These are phyloP conservation scores for Circaetus cinerascens DNA, from an alignment of 2,113 vertebrate species.

Conservation along the genomic window DNA sequence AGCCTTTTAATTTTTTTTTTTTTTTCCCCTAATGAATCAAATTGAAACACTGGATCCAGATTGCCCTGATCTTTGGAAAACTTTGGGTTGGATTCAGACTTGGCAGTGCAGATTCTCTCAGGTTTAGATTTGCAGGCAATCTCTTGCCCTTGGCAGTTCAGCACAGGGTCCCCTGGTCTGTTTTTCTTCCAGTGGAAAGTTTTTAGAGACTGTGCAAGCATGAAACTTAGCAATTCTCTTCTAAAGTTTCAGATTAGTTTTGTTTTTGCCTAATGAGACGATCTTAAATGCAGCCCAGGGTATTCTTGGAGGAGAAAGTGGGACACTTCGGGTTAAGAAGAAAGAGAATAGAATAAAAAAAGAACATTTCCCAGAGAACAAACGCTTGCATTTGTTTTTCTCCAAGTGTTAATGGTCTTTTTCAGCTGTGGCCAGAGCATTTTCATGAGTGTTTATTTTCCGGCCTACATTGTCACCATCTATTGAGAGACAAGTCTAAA, in stretches of 20 bases:
- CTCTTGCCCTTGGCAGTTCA: not conserved
- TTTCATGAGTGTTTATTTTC: constrained; percentile 24
- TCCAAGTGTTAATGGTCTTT: constrained; percentile 53
- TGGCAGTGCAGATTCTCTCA: not conserved
- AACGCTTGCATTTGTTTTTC: constrained; percentile 20
- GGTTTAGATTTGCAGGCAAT: not conserved
- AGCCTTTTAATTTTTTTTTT: not conserved
- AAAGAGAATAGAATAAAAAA: not conserved
- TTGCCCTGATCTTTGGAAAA: not conserved
- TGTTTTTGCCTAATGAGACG: not conserved
- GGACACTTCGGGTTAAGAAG: not conserved
- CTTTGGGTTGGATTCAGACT: not conserved
- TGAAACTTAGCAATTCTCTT: not conserved
- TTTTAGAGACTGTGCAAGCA: not conserved
- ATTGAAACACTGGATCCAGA: not conserved
- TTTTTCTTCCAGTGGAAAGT: not conserved
- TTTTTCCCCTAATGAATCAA: not conserved
- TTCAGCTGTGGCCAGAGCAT: constrained; percentile 38
- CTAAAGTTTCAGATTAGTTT: constrained; percentile 2
- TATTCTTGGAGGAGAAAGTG: constrained; percentile 18
- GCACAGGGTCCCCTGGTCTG: not conserved
- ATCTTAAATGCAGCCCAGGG: not conserved
- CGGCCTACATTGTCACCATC: constrained; percentile 12
- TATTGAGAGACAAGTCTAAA: constrained; percentile 37
- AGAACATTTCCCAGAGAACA: constrained; percentile 36